phyloP scores from a whole-genome alignment of 2,797 vertebrate species.

The Helicolenus hilgendorfi region DNA sequence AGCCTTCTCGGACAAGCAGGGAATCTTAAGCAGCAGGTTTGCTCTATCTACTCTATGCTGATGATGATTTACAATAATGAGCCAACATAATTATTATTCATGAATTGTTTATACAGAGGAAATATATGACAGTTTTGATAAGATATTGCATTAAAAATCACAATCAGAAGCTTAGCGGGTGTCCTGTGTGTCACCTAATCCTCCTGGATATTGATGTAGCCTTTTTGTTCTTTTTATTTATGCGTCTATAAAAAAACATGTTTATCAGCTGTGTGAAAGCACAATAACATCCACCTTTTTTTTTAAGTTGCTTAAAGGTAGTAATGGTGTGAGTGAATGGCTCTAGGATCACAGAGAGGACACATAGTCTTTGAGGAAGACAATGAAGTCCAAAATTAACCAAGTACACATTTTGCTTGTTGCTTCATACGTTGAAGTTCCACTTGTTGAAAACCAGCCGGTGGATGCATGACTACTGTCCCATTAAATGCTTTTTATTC shows the following conservation, averaged over 20 bases:
- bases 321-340: slow-evolving; percentile 61
- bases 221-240: slow-evolving; percentile 62
- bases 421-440: slow-evolving; percentile 66
- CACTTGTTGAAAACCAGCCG: slow-evolving; percentile 62
- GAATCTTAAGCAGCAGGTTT: slow-evolving; percentile 92
- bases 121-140: slow-evolving; percentile 88
- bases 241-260: slow-evolving; percentile 67
- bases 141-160: slow-evolving; percentile 88
- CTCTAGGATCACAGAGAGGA: slow-evolving; percentile 59
- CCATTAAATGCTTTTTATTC: slow-evolving; percentile 67
- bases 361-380: slow-evolving; percentile 41
- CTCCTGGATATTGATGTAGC: slow-evolving; percentile 83
- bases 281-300: slow-evolving; percentile 82
- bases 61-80: slow-evolving; percentile 89
- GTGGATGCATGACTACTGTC: slow-evolving; percentile 89
- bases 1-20: slow-evolving; percentile 92
- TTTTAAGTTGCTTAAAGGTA: slow-evolving; percentile 56
- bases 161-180: slow-evolving; percentile 86
- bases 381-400: slow-evolving; percentile 35
- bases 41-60: slow-evolving; percentile 91
- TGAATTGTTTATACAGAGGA: slow-evolving; percentile 89
- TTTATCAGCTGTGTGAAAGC: slow-evolving; percentile 82
- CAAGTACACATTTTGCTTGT: slow-evolving; percentile 64
- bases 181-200: slow-evolving; percentile 80
- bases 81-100: slow-evolving; percentile 88